Evolutionary conservation across 2,113 vertebrate species (phyloP).

Genomic region (Rhinogobius similis): DNA sequence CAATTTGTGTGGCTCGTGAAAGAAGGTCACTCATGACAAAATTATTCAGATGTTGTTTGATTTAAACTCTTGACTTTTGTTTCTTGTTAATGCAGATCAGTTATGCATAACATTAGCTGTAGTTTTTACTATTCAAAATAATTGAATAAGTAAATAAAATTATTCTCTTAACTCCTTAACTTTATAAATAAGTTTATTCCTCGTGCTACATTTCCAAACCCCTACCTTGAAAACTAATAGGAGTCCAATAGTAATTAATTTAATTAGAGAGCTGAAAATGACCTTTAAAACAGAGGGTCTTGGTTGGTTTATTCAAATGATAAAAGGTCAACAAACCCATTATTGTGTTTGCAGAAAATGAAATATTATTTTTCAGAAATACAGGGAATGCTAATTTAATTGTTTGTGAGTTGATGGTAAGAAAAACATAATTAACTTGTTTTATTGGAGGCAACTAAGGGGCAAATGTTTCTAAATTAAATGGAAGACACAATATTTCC

Average conservation of each 20-base stretch:
- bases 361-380: background rate
- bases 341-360: background rate
- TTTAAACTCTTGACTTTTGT: constrained; percentile 53
- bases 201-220: background rate
- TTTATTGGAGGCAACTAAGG: background rate
- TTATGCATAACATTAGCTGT: constrained; percentile 33
- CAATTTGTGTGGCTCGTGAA: constrained; percentile 32
- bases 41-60: constrained; percentile 33
- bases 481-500: background rate
- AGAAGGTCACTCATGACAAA: constrained; percentile 44
- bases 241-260: background rate
- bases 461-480: background rate
- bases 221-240: background rate
- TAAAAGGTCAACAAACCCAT: constrained; percentile 11
- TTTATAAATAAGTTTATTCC: background rate
- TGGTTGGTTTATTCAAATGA: background rate
- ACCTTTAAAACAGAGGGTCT: background rate
- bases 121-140: constrained; percentile 36
- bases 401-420: background rate
- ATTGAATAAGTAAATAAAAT: background rate
- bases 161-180: background rate
- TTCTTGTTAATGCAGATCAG: constrained; percentile 32
- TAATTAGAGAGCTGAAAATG: background rate
- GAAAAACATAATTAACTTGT: background rate
- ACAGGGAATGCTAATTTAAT: background rate